Conservation (phyloP, 2,797 vertebrate genomes). For the Scolopax rusticola region DNA sequence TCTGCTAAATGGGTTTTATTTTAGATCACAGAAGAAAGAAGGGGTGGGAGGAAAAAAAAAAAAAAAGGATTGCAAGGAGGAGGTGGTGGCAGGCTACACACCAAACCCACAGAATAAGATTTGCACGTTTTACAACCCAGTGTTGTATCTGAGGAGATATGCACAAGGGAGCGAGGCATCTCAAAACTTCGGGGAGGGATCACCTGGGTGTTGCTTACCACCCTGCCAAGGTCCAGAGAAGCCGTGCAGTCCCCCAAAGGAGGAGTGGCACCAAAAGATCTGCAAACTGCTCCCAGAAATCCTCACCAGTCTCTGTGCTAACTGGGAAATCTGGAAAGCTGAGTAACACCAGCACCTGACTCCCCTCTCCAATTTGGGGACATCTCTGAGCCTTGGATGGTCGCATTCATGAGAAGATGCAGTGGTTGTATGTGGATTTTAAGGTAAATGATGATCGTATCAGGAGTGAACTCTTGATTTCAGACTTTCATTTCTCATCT, state of each 20-base stretch:
- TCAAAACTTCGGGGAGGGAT: rapidly evolving
- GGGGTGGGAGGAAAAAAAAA: neutral
- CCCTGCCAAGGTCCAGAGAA: neutral
- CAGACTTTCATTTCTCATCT: neutral
- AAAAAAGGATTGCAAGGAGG: neutral
- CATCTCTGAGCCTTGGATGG: rapidly evolving
- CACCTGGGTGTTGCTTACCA: neutral
- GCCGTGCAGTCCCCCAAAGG: neutral
- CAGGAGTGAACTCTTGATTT: neutral
- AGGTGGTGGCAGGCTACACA: conserved; percentile 5
- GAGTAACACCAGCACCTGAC: neutral
- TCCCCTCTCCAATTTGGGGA: neutral
- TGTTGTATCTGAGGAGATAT: neutral
- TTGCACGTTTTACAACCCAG: rapidly evolving
- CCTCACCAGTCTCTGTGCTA: rapidly evolving
- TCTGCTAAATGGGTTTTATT: neutral
- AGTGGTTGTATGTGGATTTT: neutral
- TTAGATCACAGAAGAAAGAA: neutral
- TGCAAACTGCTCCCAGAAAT: neutral
- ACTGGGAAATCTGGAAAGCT: neutral
- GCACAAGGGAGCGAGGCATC: rapidly evolving
- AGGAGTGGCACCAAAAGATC: neutral
- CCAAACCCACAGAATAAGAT: neutral
- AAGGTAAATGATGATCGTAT: neutral
- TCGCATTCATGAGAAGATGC: rapidly evolving